A percentile compares a stretch with the other conserved stretches of the same genome.
These are phyloP conservation scores for Onychostruthus taczanowskii DNA, from an alignment of 2,113 vertebrate genomes.

Conservation along the genomic window DNA sequence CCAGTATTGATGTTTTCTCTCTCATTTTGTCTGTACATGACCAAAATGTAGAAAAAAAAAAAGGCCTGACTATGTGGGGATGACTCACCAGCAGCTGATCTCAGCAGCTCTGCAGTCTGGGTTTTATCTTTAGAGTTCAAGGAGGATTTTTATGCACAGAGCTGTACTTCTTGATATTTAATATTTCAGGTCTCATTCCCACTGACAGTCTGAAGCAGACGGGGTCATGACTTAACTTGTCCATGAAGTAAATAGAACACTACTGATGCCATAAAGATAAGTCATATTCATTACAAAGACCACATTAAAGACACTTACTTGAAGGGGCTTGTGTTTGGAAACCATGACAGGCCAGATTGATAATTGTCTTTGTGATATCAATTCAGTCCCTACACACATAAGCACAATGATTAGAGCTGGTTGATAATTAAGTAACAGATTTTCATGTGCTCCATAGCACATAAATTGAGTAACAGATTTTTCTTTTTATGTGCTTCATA, in stretches of 20 bases:
- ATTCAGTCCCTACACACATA: background rate
- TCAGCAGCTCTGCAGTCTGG: background rate
- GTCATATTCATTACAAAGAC: conserved; percentile 41
- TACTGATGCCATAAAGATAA: conserved; percentile 48
- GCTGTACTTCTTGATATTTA: conserved; percentile 35
- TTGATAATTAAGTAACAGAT: background rate
- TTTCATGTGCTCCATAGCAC: background rate
- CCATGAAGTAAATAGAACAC: background rate
- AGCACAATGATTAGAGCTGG: background rate
- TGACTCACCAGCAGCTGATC: conserved; percentile 33
- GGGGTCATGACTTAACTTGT: conserved; percentile 40
- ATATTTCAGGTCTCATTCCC: conserved; percentile 36
- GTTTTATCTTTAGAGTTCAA: background rate
- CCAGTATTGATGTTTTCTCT: background rate
- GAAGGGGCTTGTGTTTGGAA: conserved; percentile 14
- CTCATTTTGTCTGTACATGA: background rate
- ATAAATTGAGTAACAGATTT: background rate
- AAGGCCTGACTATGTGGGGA: background rate
- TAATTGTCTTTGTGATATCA: background rate
- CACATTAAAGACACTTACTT: background rate
- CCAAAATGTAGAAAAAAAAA: background rate
- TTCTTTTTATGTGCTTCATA: background rate
- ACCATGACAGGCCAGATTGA: background rate
- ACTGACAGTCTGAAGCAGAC: conserved; percentile 14
- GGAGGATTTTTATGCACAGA: background rate